These are phyloP conservation scores for Drosophila pandora DNA, from an alignment of 1,140 invertebrate genomes.

Conservation along the genomic window DNA sequence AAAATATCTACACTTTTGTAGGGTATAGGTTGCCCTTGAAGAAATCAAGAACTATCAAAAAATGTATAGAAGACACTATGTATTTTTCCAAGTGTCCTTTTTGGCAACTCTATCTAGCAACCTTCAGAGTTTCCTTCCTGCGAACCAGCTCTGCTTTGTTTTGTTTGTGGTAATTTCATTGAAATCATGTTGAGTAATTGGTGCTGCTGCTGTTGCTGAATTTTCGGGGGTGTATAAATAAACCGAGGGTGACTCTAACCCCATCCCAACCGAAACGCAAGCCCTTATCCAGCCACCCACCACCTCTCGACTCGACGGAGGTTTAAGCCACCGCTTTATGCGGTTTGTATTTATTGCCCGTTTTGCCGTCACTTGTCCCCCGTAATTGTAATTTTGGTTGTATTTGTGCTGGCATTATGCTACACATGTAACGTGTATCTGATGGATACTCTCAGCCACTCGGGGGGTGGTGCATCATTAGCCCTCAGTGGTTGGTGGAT, in stretches of 20 bases:
- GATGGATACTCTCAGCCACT: conserved; percentile 59
- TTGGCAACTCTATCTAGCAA: conserved; percentile 17
- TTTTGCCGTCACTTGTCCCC: conserved; percentile 52
- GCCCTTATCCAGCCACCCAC: background rate
- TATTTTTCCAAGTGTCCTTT: conserved; percentile 12
- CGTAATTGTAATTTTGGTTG: conserved; percentile 70
- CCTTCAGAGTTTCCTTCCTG: conserved; percentile 53
- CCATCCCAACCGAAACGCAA: conserved; percentile 5
- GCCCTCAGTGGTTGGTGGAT: conserved; percentile 10
- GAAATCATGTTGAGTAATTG: conserved; percentile 84
- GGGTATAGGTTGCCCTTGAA: background rate
- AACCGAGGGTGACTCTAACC: conserved; percentile 35
- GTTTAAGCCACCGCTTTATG: conserved; percentile 79
- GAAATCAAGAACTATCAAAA: background rate
- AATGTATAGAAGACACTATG: background rate
- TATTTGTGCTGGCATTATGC: conserved; percentile 53
- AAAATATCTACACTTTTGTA: background rate
- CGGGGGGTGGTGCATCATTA: conserved; percentile 39
- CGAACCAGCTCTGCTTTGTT: conserved; percentile 45
- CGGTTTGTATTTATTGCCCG: conserved; percentile 83
- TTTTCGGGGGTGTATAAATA: conserved; percentile 69
- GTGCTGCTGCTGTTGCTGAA: conserved; percentile 44
- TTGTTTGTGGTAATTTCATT: conserved; percentile 78
- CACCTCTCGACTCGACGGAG: conserved; percentile 32
- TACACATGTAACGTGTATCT: conserved; percentile 80